Evolutionary conservation across 2,113 vertebrate species (phyloP).

Genomic region (Ramphastos sulfuratus): DNA sequence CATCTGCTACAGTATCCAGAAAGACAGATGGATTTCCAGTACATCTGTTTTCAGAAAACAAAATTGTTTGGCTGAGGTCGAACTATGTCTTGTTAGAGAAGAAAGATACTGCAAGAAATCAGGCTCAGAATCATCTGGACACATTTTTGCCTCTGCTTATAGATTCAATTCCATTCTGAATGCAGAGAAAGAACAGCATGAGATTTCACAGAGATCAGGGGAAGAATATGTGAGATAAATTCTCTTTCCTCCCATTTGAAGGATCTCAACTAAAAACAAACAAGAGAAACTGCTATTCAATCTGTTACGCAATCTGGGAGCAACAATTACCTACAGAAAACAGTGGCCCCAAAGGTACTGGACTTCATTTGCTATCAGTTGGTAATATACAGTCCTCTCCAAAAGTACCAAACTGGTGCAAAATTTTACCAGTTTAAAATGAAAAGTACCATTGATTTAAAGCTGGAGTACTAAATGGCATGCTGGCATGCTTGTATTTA

Average conservation of each 20-base stretch:
- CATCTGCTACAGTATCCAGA: background rate
- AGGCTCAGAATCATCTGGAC: background rate
- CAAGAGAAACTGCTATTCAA: background rate
- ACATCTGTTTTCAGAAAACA: conserved; percentile 1
- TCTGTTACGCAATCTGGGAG: background rate
- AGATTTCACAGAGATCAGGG: background rate
- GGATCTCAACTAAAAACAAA: background rate
- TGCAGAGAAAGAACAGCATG: background rate
- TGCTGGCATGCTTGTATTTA: background rate
- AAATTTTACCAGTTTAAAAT: background rate
- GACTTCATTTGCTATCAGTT: background rate
- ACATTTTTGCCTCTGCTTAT: background rate
- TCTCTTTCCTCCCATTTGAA: background rate
- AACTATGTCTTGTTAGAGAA: background rate
- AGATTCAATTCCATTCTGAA: background rate
- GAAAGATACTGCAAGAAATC: background rate
- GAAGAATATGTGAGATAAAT: background rate
- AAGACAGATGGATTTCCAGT: background rate
- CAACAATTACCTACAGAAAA: background rate
- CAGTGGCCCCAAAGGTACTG: background rate
- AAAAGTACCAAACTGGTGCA: background rate
- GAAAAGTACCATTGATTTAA: background rate
- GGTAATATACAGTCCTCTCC: background rate
- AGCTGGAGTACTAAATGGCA: background rate
- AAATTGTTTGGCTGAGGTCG: background rate